phyloP scores from a whole-genome alignment of 2,888 invertebrate genomes.

The Drosophila greeni region DNA sequence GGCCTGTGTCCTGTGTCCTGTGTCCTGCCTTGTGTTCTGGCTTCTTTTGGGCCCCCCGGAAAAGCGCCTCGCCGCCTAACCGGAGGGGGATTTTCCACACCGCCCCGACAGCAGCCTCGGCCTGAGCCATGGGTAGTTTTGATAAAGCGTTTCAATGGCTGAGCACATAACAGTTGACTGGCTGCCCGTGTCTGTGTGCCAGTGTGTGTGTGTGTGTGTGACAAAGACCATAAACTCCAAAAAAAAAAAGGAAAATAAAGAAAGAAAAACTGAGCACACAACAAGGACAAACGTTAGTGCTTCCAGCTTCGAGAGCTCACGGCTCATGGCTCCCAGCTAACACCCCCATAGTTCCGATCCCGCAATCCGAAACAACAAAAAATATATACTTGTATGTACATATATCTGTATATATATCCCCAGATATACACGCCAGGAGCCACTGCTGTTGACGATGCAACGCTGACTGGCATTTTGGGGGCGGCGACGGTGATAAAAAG shows the following conservation, averaged over 20 bases:
- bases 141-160: slow-evolving; percentile 73
- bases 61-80: neutral
- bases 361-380: slow-evolving; percentile 2
- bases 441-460: slow-evolving; percentile 65
- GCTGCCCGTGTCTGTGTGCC: slow-evolving; percentile 60
- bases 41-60: slow-evolving; percentile 11
- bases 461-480: slow-evolving; percentile 70
- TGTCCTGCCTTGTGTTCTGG: slow-evolving; percentile 3
- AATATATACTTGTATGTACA: neutral
- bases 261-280: slow-evolving; percentile 55
- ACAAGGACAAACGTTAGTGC: slow-evolving; percentile 57
- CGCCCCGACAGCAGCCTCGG: neutral
- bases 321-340: slow-evolving; percentile 23
- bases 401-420: slow-evolving; percentile 4
- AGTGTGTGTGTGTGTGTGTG: slow-evolving; percentile 53
- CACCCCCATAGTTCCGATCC: neutral
- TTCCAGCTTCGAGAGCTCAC: slow-evolving; percentile 30
- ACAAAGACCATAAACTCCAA: slow-evolving; percentile 68
- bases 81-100: slow-evolving; percentile 3
- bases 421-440: slow-evolving; percentile 8
- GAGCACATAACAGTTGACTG: slow-evolving; percentile 72
- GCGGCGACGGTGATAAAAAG: slow-evolving; percentile 71
- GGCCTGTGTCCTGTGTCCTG: neutral
- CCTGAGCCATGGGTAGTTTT: slow-evolving; percentile 67
- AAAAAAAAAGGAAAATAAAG: slow-evolving; percentile 33